Evolutionary conservation across 1,140 invertebrate species (phyloP), one percentile per base, ranked within the genome.

Genomic region (Thereuonema tuberculata): DNA sequence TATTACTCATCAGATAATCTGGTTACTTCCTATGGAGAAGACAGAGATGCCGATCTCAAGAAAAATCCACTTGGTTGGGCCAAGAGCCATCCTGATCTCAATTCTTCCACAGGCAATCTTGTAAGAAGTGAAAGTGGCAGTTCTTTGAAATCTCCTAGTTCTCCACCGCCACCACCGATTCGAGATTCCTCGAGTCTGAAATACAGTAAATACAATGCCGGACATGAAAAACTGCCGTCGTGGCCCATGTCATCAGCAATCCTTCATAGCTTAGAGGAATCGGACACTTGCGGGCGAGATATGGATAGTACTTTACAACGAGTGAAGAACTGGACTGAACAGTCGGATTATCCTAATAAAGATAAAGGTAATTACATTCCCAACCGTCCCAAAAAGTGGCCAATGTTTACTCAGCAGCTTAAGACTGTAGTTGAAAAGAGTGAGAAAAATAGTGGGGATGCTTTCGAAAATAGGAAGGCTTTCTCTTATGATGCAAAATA

Each of bases 151-250:
- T 43, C 37, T 43, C 37, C 37, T 43, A 50, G 17, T 12, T 27
- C 31, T 17, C 66, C 61, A 61, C 63, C 62, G 14, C 59, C 63
- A 3, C 63, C 63, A 49, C 64, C 64, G 24, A 21, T 53, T 2
- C 25, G 58, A 5, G 58, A 59, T 26, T 2, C 46, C 5, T 59
- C 58, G 2, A 59, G 58, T 29, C 47, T 59, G 3, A 57, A 57
- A 15, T 71, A 70, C 58, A 82, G 81, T 21, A 50, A 20, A 20
- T 50, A 14, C 21, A 21, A 14, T 9, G 82, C 83, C 55, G 83
- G 81, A 59, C 86, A 88, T 76, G 86, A 87, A 71, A 87, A 87
- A 67, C 86, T 83, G 67, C 85, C 86, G 1, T 86, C 84, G 47
- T 87, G 86, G 85, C 85, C 85, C 31, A 37, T 37, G 5, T 9